Percentiles rank a stretch among this genome's conserved stretches.
These are phyloP conservation scores for Sternarchorhynchus goeldii DNA, from an alignment of 2,797 vertebrate genomes.

Conservation along the genomic window DNA sequence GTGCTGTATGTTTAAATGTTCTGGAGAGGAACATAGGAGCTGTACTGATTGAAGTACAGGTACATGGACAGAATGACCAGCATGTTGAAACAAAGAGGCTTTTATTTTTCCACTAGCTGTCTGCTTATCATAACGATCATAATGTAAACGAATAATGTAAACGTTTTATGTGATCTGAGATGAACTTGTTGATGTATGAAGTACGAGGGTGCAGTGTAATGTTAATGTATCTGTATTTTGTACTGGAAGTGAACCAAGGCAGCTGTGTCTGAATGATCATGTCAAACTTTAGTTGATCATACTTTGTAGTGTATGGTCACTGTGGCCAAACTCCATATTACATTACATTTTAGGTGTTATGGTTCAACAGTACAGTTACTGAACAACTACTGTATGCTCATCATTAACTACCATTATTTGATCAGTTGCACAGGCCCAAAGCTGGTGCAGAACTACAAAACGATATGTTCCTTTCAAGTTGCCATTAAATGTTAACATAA, in stretches of 20 bases:
- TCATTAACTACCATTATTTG: constrained; percentile 14
- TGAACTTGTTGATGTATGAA: neutral
- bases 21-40: neutral
- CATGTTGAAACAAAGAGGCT: neutral
- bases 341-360: constrained; percentile 24
- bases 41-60: neutral
- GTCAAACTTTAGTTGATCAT: constrained; percentile 15
- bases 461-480: too few species aligned
- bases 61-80: neutral
- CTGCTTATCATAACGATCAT: neutral
- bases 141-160: constrained; percentile 5
- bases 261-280: constrained; percentile 11
- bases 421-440: neutral
- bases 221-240: neutral
- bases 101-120: constrained; percentile 11
- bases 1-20: neutral
- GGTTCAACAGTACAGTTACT: constrained; percentile 5
- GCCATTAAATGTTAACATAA: constrained; percentile 15
- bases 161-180: neutral
- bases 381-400: neutral
- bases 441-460: neutral
- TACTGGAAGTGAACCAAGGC: neutral
- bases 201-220: neutral
- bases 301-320: neutral
- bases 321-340: constrained; percentile 1